These are phyloP conservation scores for Leptopilina drosophilae DNA, from an alignment of 2,888 invertebrate species.

Conservation along the genomic window DNA sequence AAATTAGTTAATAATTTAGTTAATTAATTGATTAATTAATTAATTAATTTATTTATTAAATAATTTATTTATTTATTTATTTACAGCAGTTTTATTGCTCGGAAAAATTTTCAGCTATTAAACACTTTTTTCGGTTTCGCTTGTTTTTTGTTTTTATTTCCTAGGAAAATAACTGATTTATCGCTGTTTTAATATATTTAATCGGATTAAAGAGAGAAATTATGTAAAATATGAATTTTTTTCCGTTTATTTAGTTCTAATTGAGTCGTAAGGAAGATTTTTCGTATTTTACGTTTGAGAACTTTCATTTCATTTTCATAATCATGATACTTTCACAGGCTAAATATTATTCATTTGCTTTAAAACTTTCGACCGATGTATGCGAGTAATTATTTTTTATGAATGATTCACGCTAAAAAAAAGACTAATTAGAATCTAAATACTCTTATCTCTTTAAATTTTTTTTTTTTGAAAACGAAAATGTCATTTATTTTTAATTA, in stretches of 20 bases:
- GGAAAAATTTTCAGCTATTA: too few species aligned
- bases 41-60: too few species aligned
- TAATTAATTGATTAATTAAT: too few species aligned
- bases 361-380: constrained; percentile 7
- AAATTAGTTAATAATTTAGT: too few species aligned
- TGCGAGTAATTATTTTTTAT: constrained; percentile 17
- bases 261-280: not conserved
- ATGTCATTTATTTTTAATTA: too few species aligned
- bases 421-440: not conserved
- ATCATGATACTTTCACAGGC: constrained; percentile 14
- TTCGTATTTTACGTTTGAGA: not conserved
- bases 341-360: constrained; percentile 26
- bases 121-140: too few species aligned
- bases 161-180: not conserved
- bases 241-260: not conserved
- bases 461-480: too few species aligned
- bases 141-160: too few species aligned
- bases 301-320: constrained; percentile 7
- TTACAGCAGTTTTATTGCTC: too few species aligned
- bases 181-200: not conserved
- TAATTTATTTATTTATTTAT: too few species aligned
- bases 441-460: not conserved
- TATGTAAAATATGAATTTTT: not conserved
- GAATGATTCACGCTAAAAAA: constrained; percentile 2
- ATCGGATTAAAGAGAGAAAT: too few species aligned